A percentile compares a stretch with the other conserved stretches of the same genome.
Evolutionary conservation across 2,797 vertebrate genomes (phyloP).

Genomic region (Remorina albescens): DNA sequence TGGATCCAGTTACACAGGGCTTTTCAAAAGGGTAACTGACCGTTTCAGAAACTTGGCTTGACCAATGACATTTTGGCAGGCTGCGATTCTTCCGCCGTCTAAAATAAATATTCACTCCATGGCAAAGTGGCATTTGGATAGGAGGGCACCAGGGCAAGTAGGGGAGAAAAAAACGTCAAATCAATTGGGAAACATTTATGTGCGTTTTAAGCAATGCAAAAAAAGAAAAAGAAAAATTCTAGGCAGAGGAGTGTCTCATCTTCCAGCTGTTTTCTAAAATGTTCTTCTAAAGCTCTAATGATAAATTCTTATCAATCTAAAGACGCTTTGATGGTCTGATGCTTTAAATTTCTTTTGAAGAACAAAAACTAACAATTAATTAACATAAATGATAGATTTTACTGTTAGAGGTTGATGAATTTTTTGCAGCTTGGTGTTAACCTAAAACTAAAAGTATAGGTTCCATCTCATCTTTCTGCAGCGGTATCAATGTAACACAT

Average conservation of each 20-base stretch:
- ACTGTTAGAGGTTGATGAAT: not conserved
- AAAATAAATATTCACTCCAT: conserved; percentile 40
- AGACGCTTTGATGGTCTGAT: not conserved
- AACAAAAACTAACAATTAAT: conserved; percentile 2
- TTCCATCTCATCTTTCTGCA: not conserved
- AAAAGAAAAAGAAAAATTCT: not conserved
- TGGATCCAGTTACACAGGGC: conserved; percentile 6
- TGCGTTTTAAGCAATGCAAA: not conserved
- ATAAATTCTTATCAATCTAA: not conserved
- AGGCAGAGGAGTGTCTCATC: not conserved
- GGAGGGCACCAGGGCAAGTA: conserved; percentile 14
- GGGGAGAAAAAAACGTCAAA: conserved; percentile 22
- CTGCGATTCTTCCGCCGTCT: conserved; percentile 15
- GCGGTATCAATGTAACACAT: not conserved
- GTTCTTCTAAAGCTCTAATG: not conserved
- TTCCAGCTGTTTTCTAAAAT: not conserved
- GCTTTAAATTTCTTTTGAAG: not conserved
- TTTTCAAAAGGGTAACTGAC: conserved; percentile 36
- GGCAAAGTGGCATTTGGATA: conserved; percentile 1
- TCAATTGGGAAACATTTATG: conserved; percentile 30
- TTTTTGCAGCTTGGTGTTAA: not conserved
- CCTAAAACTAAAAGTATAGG: not conserved
- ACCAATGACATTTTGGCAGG: conserved; percentile 23
- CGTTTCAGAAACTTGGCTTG: conserved; percentile 26
- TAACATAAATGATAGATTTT: not conserved